Base-by-base conservation (phyloP, 2,888 invertebrate genomes). In the Malachius bipustulatus region DNA sequence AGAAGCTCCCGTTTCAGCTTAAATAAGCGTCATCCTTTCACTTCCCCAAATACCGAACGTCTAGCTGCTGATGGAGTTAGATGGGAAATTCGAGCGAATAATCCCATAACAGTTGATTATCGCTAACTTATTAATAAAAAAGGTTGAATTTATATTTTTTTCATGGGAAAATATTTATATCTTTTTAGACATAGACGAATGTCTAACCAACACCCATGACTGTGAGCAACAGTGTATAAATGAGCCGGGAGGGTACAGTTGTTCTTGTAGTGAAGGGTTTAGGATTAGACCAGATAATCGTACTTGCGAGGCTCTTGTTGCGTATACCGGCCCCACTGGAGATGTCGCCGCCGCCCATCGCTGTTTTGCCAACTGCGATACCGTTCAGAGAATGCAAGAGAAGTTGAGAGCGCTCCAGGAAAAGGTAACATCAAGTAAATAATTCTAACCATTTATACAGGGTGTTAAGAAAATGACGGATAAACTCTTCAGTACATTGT, bases 161-260 rank as follows among this genome's bases (percentile, higher is more conserved):
- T n/a, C n/a, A n/a, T n/a, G n/a, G n/a, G n/a, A n/a, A n/a, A n/a
- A n/a, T n/a, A n/a, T n/a, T n/a, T 19, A 8, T 19, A 19, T 8
- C 28, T 38, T 47, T 53, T 4, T 56, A 73, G 73, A 75, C 48
- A 56, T 70, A 24, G 63, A 75, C 50, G 75, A 75, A 52, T 75
- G 75, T 46, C 38, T 50, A 33, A 57, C 52, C 11, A 61, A 67
- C 45, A 75, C 73, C 43, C 74, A 75, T 1, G 75, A 73, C 9
- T 81, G 81, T 49, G 68, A 72, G 39, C 74, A 78, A 42, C 62
- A 57, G 10, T 81, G 81, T 48, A 60, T 72, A 37, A 78, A 78
- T 54, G 70, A 68, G 44, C 63, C 65, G 2, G 76, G 75, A 2
- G 66, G 69, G 14, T 69, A 66, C 55, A 66, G 66, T 47, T 80